phyloP scores from a whole-genome alignment of 2,888 invertebrate species.

The Neria commutata region DNA sequence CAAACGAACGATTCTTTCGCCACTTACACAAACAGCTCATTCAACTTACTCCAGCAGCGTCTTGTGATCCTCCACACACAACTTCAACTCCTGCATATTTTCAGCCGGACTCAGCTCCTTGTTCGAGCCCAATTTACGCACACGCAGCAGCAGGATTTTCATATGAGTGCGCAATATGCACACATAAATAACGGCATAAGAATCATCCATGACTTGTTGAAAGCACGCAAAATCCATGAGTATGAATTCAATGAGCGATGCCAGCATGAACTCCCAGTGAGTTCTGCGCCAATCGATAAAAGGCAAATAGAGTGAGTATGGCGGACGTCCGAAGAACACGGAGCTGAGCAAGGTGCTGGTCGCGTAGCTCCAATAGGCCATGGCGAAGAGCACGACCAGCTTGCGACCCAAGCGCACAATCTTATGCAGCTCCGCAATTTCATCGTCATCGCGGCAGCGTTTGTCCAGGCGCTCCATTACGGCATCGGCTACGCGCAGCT shows the following conservation, averaged over 20 bases:
- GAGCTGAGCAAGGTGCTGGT: constrained; percentile 28
- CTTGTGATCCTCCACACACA: constrained; percentile 23
- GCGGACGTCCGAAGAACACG: constrained; percentile 31
- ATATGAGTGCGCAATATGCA: constrained; percentile 32
- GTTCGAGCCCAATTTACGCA: constrained; percentile 24
- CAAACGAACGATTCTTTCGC: too few relatives aligned
- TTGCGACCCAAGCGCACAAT: constrained; percentile 31
- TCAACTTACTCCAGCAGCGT: constrained; percentile 18
- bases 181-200: constrained; percentile 35
- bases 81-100: constrained; percentile 17
- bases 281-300: constrained; percentile 36
- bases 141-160: constrained; percentile 25
- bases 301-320: constrained; percentile 34
- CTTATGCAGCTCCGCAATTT: constrained; percentile 24
- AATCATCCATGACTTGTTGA: constrained; percentile 34
- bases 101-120: neutral
- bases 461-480: constrained; percentile 34
- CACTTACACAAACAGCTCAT: too few relatives aligned
- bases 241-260: constrained; percentile 27
- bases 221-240: constrained; percentile 30
- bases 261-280: constrained; percentile 20
- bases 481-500: constrained; percentile 24
- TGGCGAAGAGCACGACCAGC: constrained; percentile 32
- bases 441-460: constrained; percentile 25
- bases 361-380: constrained; percentile 32